These are phyloP conservation scores for Sipha flava DNA, from an alignment of 1,140 invertebrate genomes.

Conservation along the genomic window DNA sequence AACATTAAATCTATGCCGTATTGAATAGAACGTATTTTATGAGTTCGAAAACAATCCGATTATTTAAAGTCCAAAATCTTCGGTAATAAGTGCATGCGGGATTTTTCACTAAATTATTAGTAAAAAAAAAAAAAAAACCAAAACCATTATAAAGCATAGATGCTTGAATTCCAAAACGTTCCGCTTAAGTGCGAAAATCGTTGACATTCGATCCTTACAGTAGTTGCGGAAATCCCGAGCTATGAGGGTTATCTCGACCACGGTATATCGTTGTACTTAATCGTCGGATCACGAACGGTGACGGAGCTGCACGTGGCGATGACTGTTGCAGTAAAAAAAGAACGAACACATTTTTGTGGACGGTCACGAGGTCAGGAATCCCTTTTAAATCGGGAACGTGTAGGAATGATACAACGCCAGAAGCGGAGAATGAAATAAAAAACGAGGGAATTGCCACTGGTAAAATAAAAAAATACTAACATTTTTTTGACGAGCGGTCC, in stretches of 20 bases:
- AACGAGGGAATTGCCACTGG: not conserved
- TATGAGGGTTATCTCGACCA: not conserved
- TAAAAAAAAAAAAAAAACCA: no score
- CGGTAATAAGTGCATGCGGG: no score
- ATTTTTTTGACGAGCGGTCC: not conserved
- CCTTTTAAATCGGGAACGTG: not conserved
- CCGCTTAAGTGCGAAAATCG: no score
- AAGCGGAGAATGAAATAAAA: not conserved
- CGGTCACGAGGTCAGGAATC: not conserved
- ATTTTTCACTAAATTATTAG: no score
- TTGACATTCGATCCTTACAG: no score
- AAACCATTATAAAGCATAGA: no score
- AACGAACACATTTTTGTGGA: not conserved
- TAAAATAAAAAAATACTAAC: not conserved
- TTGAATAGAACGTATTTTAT: no score
- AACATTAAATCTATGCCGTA: no score
- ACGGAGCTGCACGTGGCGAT: not conserved
- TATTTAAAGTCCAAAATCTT: no score
- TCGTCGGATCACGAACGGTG: not conserved
- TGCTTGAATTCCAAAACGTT: no score
- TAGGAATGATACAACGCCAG: not conserved
- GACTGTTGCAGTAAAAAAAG: not conserved
- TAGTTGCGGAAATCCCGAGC: not conserved
- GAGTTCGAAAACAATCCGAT: no score
- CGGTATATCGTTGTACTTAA: not conserved